Evolutionary conservation across 2,888 invertebrate species (phyloP).

Genomic region (Xylota segnis): DNA sequence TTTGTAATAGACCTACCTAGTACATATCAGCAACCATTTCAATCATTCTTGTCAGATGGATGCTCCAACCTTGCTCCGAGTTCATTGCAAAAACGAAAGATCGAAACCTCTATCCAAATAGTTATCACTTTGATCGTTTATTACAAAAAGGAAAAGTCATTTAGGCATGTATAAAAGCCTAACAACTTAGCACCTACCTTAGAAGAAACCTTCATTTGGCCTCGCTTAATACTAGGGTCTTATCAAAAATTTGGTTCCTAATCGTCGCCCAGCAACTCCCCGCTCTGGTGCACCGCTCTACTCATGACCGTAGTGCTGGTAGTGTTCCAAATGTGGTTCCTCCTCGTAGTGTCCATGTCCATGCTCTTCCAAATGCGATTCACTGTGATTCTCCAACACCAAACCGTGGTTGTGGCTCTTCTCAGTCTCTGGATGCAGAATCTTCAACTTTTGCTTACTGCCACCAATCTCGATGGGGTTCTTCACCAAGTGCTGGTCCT

Average conservation of each 20-base stretch:
- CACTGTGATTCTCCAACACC: constrained; percentile 86
- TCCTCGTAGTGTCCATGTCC: constrained; percentile 82
- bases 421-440: constrained; percentile 87
- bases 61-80: no score
- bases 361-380: constrained; percentile 81
- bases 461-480: constrained; percentile 88
- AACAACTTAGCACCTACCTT: constrained; percentile 54
- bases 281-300: constrained; percentile 26
- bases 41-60: no score
- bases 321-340: constrained; percentile 81
- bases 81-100: background rate
- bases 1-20: no score
- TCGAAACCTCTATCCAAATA: background rate
- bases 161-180: constrained; percentile 25
- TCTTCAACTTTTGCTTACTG: constrained; percentile 87
- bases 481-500: constrained; percentile 87
- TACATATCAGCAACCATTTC: no score
- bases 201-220: constrained; percentile 42
- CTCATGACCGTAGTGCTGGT: constrained; percentile 82
- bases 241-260: constrained; percentile 72
- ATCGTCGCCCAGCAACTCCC: constrained; percentile 1
- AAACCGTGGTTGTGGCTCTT: constrained; percentile 87
- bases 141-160: constrained; percentile 25
- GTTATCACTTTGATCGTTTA: constrained; percentile 43
- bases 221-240: constrained; percentile 32